Evolutionary conservation across 2,888 invertebrate species (phyloP), one percentile per base, ranked within the genome.

Genomic region (Lapara coniferarum): DNA sequence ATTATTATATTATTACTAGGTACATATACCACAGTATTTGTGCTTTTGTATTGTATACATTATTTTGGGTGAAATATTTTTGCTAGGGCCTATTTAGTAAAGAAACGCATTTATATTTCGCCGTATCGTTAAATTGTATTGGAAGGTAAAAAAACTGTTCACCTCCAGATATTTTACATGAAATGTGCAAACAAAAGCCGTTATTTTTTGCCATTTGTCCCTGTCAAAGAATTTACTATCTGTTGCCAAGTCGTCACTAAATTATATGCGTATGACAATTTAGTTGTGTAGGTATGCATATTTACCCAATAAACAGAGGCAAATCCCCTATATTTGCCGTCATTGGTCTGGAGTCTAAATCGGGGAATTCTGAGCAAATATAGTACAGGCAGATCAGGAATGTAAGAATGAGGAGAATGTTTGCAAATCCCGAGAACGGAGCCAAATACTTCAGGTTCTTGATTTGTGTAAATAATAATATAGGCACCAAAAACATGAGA

Each of bases 361-460:
- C 80, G 0, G 89, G 88, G 73, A 94, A 92, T 7, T 90, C 90
- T 56, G 92, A 92, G 81, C 98, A 96, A 84, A 98, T 95, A 84
- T 97, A 98, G 85, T 97, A 97, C 67, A 98, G 93, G 53, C 97
- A 97, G 74, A 99, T 96, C 25, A 95, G 93, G 80, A 99, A 96
- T 2, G 97, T 97, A 8, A 95, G 85, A 0, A 97, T 93, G 85
- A 98, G 96, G 46, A 97, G 95, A 13, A 97, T 72, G 83, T 99
- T 99, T 56, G 99, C 99, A 63, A 98, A 90, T 71, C 97, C 95
- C 0, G 99, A 98, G 85, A 98, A 97, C 0, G 98, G 98, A 1
- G 98, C 97, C 71, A 99, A 90, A 81, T 96, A 96, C 82, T 96
- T 97, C 0, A 99, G 94, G 78, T 97, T 96, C 75, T 97, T 95